These are phyloP conservation scores for Rhipidura dahli DNA, from an alignment of 2,113 vertebrate species.

Conservation along the genomic window DNA sequence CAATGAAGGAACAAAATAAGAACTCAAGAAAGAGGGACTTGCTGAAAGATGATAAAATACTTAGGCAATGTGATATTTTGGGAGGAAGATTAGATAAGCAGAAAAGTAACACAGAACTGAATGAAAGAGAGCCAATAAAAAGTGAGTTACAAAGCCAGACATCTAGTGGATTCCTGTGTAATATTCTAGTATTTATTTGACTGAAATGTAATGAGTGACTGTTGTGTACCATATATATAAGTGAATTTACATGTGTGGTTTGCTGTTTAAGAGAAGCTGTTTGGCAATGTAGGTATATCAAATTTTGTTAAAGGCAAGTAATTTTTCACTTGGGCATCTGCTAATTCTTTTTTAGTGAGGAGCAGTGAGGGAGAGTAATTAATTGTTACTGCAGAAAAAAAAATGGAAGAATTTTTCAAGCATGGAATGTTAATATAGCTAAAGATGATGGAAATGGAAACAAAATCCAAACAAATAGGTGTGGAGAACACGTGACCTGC, in stretches of 20 bases:
- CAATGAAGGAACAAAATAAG: background rate
- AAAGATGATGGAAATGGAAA: background rate
- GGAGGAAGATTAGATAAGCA: background rate
- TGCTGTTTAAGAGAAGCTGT: background rate
- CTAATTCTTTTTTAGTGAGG: background rate
- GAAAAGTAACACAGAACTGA: background rate
- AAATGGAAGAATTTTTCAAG: background rate
- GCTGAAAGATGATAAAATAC: background rate
- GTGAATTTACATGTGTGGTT: background rate
- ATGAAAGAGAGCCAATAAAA: background rate
- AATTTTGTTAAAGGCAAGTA: background rate
- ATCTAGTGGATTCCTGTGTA: background rate
- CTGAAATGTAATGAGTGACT: background rate
- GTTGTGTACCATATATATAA: background rate
- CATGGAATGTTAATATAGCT: background rate
- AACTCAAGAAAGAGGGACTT: background rate
- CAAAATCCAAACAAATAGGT: background rate
- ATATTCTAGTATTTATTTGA: background rate
- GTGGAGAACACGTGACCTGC: fast-evolving
- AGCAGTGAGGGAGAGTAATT: background rate
- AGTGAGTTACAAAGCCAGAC: background rate
- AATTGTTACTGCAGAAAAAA: background rate
- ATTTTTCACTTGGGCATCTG: background rate
- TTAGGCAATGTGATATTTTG: background rate
- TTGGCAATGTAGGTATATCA: background rate